These are phyloP conservation scores for Sebastes trivittatus DNA, from an alignment of 2,797 vertebrate species.

Conservation along the genomic window DNA sequence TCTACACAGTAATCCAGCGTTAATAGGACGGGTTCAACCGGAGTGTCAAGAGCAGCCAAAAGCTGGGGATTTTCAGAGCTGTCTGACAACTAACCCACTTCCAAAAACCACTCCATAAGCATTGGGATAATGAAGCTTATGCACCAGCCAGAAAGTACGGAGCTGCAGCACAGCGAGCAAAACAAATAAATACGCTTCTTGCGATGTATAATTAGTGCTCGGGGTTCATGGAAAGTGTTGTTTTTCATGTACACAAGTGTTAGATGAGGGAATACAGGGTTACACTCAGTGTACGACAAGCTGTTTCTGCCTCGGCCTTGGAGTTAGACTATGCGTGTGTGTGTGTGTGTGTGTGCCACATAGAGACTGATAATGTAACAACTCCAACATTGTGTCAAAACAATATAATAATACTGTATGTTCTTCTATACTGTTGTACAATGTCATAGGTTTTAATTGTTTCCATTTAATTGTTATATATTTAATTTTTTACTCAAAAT, in stretches of 20 bases:
- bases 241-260: slow-evolving; percentile 83
- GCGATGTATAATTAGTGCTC: slow-evolving; percentile 89
- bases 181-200: slow-evolving; percentile 71
- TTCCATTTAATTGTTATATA: background rate
- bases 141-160: slow-evolving; percentile 63
- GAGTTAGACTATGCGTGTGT: slow-evolving; percentile 43
- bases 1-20: slow-evolving; percentile 86
- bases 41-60: slow-evolving; percentile 92
- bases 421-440: too few species aligned
- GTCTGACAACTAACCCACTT: slow-evolving; percentile 89
- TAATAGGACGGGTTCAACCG: slow-evolving; percentile 91
- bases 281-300: slow-evolving; percentile 70
- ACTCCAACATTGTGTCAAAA: background rate
- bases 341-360: background rate
- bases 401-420: too few species aligned
- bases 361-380: background rate
- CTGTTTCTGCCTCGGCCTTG: slow-evolving; percentile 84
- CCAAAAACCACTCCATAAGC: slow-evolving; percentile 88
- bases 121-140: slow-evolving; percentile 89
- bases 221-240: slow-evolving; percentile 83
- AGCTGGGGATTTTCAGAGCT: slow-evolving; percentile 88
- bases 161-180: slow-evolving; percentile 46
- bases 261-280: slow-evolving; percentile 85
- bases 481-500: too few species aligned
- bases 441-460: background rate